Evolutionary conservation across 2,888 invertebrate species (phyloP).

Genomic region (Leucophenga maculata): DNA sequence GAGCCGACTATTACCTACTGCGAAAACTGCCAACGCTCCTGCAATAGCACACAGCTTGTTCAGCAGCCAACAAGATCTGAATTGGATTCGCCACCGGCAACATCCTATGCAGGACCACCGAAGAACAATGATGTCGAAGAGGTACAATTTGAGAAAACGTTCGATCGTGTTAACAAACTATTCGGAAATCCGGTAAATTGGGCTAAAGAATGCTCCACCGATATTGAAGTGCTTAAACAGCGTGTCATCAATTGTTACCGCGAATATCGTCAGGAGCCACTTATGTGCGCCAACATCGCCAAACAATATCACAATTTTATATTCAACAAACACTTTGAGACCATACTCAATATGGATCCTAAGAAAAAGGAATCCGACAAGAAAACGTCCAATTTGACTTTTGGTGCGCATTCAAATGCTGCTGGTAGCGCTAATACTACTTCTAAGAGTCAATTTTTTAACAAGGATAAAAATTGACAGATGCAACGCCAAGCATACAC

Average conservation of each 20-base stretch:
- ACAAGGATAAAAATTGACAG: no score
- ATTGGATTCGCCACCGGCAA: neutral
- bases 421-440: neutral
- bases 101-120: neutral
- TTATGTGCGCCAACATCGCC: constrained; percentile 48
- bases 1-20: constrained; percentile 15
- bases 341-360: constrained; percentile 28
- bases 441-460: no score
- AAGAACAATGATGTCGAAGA: constrained; percentile 50
- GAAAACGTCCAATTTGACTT: neutral
- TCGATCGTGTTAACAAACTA: constrained; percentile 46
- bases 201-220: constrained; percentile 40
- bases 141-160: constrained; percentile 43
- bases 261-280: constrained; percentile 41
- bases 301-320: constrained; percentile 49
- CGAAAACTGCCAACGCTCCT: constrained; percentile 30
- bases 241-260: constrained; percentile 47
- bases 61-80: neutral
- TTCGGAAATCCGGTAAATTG: constrained; percentile 45
- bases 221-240: constrained; percentile 45
- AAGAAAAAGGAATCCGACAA: neutral
- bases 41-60: neutral
- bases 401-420: no score
- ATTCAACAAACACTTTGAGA: constrained; percentile 44
- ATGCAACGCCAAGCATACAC: no score